These are phyloP conservation scores for Bruchidius siliquastri DNA, from an alignment of 2,888 invertebrate genomes.

Conservation along the genomic window DNA sequence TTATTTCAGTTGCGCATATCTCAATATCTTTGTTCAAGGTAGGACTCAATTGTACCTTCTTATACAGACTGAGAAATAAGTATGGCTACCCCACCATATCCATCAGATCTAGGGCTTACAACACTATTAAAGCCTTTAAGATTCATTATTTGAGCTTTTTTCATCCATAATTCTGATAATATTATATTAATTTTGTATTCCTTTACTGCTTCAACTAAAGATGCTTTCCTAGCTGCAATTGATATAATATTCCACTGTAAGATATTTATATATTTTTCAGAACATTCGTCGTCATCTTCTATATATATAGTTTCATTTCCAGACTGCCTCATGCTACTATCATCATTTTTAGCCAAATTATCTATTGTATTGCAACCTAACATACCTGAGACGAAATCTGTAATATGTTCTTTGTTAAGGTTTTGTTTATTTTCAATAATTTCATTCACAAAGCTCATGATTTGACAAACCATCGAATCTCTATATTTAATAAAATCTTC, in stretches of 20 bases:
- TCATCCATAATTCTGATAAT: not conserved
- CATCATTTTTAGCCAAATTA: not conserved
- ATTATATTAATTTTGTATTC: not conserved
- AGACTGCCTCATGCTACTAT: no score
- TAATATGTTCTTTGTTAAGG: not conserved
- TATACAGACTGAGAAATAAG: not conserved
- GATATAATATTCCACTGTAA: not conserved
- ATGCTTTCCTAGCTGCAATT: not conserved
- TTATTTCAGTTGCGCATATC: not conserved
- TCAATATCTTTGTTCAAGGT: not conserved
- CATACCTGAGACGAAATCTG: no score
- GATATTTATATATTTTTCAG: not conserved
- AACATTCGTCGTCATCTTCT: not conserved
- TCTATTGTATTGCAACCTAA: not conserved
- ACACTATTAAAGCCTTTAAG: not conserved
- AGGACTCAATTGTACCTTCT: not conserved
- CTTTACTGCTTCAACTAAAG: not conserved
- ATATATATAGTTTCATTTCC: no score
- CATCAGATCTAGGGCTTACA: not conserved
- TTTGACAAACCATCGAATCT: no score
- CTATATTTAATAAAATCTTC: not conserved
- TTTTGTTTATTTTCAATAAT: not conserved
- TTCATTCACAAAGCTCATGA: no score
- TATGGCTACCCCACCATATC: not conserved
- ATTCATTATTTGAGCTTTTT: not conserved